These are phyloP conservation scores for Forbesichthys papilliferus DNA, from an alignment of 2,113 vertebrate species.

Conservation along the genomic window DNA sequence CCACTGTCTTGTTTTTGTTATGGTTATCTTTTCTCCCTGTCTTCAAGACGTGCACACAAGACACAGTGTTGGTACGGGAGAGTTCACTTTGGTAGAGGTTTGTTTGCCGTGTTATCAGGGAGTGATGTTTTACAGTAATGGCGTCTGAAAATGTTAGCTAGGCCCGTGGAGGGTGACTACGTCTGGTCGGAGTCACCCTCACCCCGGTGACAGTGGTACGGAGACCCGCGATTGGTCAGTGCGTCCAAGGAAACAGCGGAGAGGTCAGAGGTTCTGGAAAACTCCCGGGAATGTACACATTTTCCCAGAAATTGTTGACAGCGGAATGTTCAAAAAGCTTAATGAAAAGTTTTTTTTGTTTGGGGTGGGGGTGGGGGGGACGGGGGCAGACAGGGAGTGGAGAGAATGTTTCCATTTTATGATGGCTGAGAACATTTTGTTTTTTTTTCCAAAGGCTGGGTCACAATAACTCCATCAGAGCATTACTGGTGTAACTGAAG, in stretches of 20 bases:
- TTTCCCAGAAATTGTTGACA: conserved; percentile 25
- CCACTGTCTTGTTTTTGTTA: conserved; percentile 48
- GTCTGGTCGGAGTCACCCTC: conserved; percentile 28
- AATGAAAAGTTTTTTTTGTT: neutral
- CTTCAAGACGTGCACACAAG: conserved; percentile 30
- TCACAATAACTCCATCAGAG: conserved; percentile 43
- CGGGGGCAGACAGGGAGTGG: neutral
- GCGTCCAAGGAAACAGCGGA: conserved; percentile 1
- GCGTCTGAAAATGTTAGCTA: conserved; percentile 37
- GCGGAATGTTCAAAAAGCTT: conserved; percentile 27
- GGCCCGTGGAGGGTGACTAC: conserved; percentile 28
- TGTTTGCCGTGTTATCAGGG: conserved; percentile 12
- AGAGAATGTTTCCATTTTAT: conserved; percentile 27
- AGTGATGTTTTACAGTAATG: conserved; percentile 44
- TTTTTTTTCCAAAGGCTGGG: conserved; percentile 45
- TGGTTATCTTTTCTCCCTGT: conserved; percentile 28
- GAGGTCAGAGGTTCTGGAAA: conserved; percentile 24
- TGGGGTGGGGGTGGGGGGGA: too few species aligned
- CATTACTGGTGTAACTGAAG: conserved; percentile 6
- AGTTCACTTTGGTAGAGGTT: conserved; percentile 24
- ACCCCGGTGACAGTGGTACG: conserved; percentile 13
- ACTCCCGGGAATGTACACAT: conserved; percentile 21
- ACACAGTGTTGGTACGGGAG: neutral
- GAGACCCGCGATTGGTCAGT: conserved; percentile 30
- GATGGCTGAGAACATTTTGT: conserved; percentile 29